Percentiles rank a stretch among this genome's conserved stretches.
phyloP scores from a whole-genome alignment of 2,888 invertebrate genomes.

The Horisme vitalbata region DNA sequence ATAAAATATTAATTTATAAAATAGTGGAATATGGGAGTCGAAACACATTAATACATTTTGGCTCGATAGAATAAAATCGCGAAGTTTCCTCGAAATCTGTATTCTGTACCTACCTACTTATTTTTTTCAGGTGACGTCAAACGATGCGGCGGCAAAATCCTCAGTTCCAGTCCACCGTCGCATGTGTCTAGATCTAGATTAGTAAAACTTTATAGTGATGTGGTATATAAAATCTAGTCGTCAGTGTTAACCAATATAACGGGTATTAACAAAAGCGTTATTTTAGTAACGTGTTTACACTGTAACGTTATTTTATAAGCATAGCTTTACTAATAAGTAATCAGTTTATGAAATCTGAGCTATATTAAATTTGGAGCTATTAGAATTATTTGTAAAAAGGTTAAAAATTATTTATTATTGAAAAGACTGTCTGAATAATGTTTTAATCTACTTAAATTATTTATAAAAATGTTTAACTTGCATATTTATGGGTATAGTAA shows the following conservation, averaged over 20 bases:
- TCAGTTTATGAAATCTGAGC: conserved; percentile 19
- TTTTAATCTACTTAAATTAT: conserved; percentile 22
- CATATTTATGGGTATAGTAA: conserved; percentile 21
- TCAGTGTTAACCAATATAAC: conserved; percentile 18
- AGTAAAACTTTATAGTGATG: conserved; percentile 15
- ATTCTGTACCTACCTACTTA: not conserved
- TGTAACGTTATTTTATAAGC: conserved; percentile 1
- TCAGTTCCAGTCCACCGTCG: conserved; percentile 74
- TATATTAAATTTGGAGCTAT: conserved; percentile 25
- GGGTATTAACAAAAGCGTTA: conserved; percentile 13
- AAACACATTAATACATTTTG: too few relatives aligned
- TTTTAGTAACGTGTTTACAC: conserved; percentile 9
- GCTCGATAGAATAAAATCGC: too few relatives aligned
- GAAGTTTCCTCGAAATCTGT: not conserved
- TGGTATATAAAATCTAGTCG: conserved; percentile 20
- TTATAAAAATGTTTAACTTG: conserved; percentile 10
- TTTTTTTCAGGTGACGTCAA: conserved; percentile 68
- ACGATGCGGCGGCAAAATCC: conserved; percentile 73
- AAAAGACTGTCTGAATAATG: conserved; percentile 38
- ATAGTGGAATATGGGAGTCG: too few relatives aligned
- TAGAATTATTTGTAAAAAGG: conserved; percentile 20
- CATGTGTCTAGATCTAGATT: conserved; percentile 55
- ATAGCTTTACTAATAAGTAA: conserved; percentile 12
- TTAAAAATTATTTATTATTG: conserved; percentile 29
- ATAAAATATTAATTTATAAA: too few relatives aligned